phyloP scores from a whole-genome alignment of 2,113 vertebrate species.

The Clarias macrocephalus region DNA sequence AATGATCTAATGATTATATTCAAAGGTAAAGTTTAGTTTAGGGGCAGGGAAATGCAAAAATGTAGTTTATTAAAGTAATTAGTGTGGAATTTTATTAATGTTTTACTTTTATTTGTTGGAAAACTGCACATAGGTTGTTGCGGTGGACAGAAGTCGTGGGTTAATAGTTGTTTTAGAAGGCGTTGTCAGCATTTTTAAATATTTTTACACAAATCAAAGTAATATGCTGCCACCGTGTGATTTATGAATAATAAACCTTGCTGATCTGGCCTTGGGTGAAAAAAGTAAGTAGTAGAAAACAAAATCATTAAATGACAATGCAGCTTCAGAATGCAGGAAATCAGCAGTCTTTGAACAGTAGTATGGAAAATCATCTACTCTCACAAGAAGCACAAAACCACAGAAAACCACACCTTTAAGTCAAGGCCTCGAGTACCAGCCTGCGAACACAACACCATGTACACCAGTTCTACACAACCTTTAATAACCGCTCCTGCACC shows the following conservation, averaged over 20 bases:
- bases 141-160: not conserved
- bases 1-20: not conserved
- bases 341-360: not conserved
- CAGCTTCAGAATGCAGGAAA: conserved; percentile 36
- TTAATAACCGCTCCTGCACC: not conserved
- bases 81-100: not conserved
- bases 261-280: not conserved
- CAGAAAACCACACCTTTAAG: conserved; percentile 1
- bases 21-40: not conserved
- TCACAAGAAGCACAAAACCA: not conserved
- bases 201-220: not conserved
- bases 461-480: not conserved
- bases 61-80: not conserved
- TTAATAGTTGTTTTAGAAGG: not conserved
- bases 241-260: not conserved
- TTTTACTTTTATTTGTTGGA: not conserved
- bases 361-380: conserved; percentile 7
- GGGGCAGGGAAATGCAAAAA: not conserved
- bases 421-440: not conserved
- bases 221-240: not conserved
- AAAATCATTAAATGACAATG: not conserved
- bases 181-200: not conserved
- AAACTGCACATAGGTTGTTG: no score
- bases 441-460: not conserved
- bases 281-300: not conserved